phyloP scores from a whole-genome alignment of 1,140 invertebrate species.

The Idris sp. region DNA sequence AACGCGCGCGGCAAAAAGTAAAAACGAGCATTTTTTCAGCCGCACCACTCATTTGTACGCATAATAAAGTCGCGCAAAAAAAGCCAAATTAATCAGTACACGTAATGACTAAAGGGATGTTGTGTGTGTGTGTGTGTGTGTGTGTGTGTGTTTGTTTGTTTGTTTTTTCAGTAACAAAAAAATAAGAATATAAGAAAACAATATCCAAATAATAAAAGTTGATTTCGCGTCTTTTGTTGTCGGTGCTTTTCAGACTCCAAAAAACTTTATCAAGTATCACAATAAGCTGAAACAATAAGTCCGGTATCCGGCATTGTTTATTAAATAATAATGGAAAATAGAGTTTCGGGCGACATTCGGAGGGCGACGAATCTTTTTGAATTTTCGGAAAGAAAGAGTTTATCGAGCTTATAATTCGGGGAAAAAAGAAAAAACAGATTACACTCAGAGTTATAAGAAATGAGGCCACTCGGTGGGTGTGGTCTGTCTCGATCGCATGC shows the following conservation, averaged over 20 bases:
- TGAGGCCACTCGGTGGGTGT: slow-evolving; percentile 50
- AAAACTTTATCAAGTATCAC: no score
- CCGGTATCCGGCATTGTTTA: slow-evolving; percentile 10
- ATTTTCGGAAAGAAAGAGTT: slow-evolving; percentile 10
- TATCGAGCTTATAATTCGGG: slow-evolving; percentile 41
- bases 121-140: no score
- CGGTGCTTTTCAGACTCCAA: neutral
- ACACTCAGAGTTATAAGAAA: no score
- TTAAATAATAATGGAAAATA: slow-evolving; percentile 3
- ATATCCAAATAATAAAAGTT: no score
- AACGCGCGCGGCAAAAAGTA: neutral
- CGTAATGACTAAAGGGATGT: no score
- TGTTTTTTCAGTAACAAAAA: no score
- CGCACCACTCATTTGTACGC: slow-evolving; percentile 8
- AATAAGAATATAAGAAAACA: no score
- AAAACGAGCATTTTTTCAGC: no score
- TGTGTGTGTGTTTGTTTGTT: no score
- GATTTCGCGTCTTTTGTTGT: slow-evolving; percentile 10
- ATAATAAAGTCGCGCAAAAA: neutral
- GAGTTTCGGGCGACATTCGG: no score
- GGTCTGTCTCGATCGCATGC: slow-evolving; percentile 42
- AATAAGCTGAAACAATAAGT: slow-evolving; percentile 3
- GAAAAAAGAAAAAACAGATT: slow-evolving; percentile 36
- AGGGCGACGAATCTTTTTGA: no score
- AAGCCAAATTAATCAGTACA: neutral